Conservation (phyloP, 2,888 invertebrate genomes). For the Tachina grossa region DNA sequence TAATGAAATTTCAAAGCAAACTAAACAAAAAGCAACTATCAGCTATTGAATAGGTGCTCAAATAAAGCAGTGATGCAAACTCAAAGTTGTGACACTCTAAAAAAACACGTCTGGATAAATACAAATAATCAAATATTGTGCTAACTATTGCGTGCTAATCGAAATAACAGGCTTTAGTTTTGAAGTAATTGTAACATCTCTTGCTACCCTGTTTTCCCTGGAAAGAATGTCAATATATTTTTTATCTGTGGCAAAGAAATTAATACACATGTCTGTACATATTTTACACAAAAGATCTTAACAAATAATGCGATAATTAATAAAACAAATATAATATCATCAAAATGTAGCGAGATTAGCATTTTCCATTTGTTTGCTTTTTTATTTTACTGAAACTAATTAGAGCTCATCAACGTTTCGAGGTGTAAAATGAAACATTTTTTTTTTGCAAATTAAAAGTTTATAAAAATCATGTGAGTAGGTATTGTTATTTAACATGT, state of each 20-base stretch:
- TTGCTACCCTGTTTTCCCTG: no score
- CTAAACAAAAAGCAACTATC: no score
- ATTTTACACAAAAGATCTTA: constrained; percentile 22
- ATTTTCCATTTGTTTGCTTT: constrained; percentile 27
- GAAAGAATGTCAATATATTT: no score
- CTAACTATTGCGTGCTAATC: no score
- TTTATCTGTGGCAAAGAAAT: constrained; percentile 40
- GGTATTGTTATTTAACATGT: constrained; percentile 17
- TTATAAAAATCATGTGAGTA: constrained; percentile 57
- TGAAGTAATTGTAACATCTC: no score
- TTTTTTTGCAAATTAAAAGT: constrained; percentile 46
- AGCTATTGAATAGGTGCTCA: no score
- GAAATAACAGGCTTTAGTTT: no score
- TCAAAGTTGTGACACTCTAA: no score
- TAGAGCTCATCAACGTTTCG: constrained; percentile 39
- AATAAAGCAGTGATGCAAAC: no score
- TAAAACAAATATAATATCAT: constrained; percentile 54
- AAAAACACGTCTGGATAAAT: no score
- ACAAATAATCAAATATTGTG: no score
- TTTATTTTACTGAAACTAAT: constrained; percentile 47
- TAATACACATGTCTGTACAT: not conserved
- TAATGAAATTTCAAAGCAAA: no score
- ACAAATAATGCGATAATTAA: constrained; percentile 45
- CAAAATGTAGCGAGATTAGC: constrained; percentile 22
- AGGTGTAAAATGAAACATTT: constrained; percentile 41